phyloP scores from a whole-genome alignment of 2,797 vertebrate species.

The Falco columbarius region DNA sequence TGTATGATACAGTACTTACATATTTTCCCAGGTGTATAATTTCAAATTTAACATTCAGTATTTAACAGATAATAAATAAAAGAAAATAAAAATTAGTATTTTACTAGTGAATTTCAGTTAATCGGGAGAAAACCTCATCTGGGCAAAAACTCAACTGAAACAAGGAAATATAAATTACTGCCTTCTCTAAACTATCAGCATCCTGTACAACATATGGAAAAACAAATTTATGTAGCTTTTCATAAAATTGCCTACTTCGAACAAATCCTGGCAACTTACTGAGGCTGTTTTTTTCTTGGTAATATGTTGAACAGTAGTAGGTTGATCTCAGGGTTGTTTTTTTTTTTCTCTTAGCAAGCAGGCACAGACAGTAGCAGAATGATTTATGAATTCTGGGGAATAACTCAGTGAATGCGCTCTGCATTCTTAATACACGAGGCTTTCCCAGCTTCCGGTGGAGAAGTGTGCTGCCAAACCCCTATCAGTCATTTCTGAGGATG shows the following conservation, averaged over 20 bases:
- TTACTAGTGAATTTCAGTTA: neutral
- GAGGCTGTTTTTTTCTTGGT: neutral
- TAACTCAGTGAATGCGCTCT: neutral
- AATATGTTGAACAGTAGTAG: neutral
- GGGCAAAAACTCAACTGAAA: neutral
- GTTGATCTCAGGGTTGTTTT: neutral
- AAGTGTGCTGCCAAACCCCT: accelerated
- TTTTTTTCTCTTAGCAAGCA: neutral
- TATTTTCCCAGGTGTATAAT: neutral
- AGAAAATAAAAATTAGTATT: neutral
- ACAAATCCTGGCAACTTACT: neutral
- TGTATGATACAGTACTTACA: neutral
- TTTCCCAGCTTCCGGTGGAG: neutral
- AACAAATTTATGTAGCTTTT: neutral
- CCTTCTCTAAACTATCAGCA: neutral
- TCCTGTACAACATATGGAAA: neutral
- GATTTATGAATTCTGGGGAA: neutral
- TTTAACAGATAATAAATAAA: neutral
- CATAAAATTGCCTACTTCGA: neutral
- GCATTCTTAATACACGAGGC: neutral
- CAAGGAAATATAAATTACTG: neutral
- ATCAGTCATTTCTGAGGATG: neutral
- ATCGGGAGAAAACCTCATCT: neutral
- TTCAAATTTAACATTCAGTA: neutral
- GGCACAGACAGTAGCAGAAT: neutral